These are phyloP conservation scores for Drosophila leonis DNA, from an alignment of 2,888 invertebrate genomes.

Conservation along the genomic window DNA sequence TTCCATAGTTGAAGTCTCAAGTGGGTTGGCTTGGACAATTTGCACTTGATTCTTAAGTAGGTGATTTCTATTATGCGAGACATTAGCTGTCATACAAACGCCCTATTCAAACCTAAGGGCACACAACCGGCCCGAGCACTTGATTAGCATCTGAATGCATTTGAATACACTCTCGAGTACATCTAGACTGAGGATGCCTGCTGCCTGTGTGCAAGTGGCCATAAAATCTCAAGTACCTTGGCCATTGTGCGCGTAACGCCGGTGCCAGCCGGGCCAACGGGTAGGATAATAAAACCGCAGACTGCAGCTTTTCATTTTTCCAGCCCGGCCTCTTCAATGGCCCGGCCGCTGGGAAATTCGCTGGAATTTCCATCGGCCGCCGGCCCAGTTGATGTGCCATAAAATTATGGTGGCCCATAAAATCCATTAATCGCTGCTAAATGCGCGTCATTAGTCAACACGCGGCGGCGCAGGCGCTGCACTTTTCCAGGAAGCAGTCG, in stretches of 20 bases:
- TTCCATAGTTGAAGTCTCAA: constrained; percentile 47
- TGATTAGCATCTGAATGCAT: constrained; percentile 70
- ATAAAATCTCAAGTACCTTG: constrained; percentile 75
- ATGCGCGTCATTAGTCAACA: constrained; percentile 81
- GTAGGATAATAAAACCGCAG: constrained; percentile 73
- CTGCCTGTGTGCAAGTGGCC: constrained; percentile 32
- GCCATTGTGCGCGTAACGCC: constrained; percentile 69
- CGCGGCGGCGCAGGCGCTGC: constrained; percentile 55
- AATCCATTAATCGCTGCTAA: constrained; percentile 81
- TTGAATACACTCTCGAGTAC: constrained; percentile 21
- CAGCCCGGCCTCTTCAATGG: constrained; percentile 57
- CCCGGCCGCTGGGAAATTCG: constrained; percentile 65
- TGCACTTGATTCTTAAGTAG: constrained; percentile 80
- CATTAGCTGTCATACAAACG: constrained; percentile 82
- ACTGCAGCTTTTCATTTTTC: constrained; percentile 46
- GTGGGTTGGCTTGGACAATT: constrained; percentile 68
- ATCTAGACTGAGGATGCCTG: constrained; percentile 6
- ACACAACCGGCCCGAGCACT: constrained; percentile 60
- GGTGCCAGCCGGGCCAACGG: constrained; percentile 61
- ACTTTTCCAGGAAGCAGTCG: constrained; percentile 71
- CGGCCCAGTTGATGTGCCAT: constrained; percentile 73
- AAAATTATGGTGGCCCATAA: constrained; percentile 79
- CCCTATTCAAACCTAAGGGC: constrained; percentile 75
- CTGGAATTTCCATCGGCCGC: constrained; percentile 63
- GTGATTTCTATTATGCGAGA: constrained; percentile 81